These are phyloP conservation scores for Smittia sp. DNA, from an alignment of 2,888 invertebrate species.

Conservation along the genomic window DNA sequence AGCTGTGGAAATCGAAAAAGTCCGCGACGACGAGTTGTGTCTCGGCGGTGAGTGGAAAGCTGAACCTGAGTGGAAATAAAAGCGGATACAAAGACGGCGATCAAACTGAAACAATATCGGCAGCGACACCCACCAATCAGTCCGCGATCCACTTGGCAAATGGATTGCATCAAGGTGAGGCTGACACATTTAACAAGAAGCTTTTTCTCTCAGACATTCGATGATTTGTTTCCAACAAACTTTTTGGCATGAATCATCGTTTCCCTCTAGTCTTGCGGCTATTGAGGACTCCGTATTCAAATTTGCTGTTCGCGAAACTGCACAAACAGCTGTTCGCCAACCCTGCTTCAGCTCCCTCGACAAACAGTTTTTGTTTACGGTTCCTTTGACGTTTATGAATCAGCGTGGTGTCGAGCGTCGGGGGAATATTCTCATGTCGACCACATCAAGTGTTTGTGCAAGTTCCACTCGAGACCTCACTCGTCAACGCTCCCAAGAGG, in stretches of 20 bases:
- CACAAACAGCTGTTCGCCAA: constrained; percentile 12
- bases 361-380: constrained; percentile 21
- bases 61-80: constrained; percentile 38
- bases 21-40: constrained; percentile 17
- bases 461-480: background rate
- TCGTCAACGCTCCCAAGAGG: background rate
- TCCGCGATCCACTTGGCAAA: constrained; percentile 7
- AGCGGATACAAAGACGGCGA: constrained; percentile 28
- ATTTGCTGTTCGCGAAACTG: background rate
- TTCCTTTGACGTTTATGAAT: constrained; percentile 31
- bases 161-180: constrained; percentile 39
- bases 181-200: too few species aligned
- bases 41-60: constrained; percentile 28
- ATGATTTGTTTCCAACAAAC: too few species aligned
- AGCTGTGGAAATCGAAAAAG: constrained; percentile 54
- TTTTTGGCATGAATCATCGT: constrained; percentile 8
- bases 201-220: too few species aligned
- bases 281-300: background rate
- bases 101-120: constrained; percentile 31
- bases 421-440: background rate
- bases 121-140: constrained; percentile 18
- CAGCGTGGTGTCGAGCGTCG: constrained; percentile 34
- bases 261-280: background rate
- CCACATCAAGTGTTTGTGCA: background rate
- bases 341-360: constrained; percentile 20